These are phyloP conservation scores for Poeciliopsis presidionis DNA, from an alignment of 2,797 vertebrate species.

Conservation along the genomic window DNA sequence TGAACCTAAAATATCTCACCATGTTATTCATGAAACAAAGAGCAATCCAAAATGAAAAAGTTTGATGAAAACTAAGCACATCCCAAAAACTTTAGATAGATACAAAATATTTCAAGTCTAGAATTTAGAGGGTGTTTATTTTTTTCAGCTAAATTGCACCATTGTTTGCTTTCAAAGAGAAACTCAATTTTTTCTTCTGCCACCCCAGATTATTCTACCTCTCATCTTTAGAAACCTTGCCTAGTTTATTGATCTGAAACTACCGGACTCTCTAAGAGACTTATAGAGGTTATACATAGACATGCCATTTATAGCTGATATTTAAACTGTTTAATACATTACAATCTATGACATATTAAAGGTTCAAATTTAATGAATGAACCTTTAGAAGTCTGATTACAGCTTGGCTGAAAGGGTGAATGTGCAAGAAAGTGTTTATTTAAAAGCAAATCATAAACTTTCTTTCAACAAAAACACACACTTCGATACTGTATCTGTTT, in stretches of 20 bases:
- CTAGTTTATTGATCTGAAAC: conserved; percentile 71
- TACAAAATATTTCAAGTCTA: neutral
- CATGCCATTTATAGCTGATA: conserved; percentile 57
- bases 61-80: neutral
- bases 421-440: conserved; percentile 52
- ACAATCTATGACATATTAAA: conserved; percentile 47
- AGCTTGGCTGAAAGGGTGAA: conserved; percentile 44
- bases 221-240: conserved; percentile 67
- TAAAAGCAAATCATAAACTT: conserved; percentile 40
- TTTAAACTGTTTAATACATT: conserved; percentile 68
- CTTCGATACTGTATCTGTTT: conserved; percentile 29
- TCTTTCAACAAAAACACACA: conserved; percentile 28
- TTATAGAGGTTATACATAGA: conserved; percentile 70
- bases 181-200: conserved; percentile 10
- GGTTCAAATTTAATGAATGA: conserved; percentile 61
- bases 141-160: neutral
- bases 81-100: neutral
- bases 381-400: conserved; percentile 60
- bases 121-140: neutral
- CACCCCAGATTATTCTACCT: conserved; percentile 50
- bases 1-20: neutral
- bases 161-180: neutral
- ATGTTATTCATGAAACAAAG: neutral
- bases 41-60: neutral
- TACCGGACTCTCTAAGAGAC: conserved; percentile 64